phyloP scores from a whole-genome alignment of 1,140 invertebrate species.

The Drosophila pectinifera region DNA sequence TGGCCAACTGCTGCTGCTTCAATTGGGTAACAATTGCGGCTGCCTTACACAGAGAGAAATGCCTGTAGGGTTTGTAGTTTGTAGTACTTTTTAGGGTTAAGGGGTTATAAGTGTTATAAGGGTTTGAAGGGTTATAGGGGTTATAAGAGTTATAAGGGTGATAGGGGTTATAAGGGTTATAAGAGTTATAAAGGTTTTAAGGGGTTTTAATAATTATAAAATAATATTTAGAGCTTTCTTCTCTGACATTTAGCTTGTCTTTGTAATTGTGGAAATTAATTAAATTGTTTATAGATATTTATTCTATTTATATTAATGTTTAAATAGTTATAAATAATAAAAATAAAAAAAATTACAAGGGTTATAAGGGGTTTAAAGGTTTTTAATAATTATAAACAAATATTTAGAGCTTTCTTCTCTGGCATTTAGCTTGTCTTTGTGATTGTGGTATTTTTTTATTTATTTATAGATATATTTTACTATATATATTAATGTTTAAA shows the following conservation, averaged over 20 bases:
- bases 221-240: background rate
- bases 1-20: slow-evolving; percentile 14
- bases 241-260: background rate
- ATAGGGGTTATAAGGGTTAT: too few species aligned
- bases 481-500: background rate
- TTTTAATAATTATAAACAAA: background rate
- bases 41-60: background rate
- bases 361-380: too few species aligned
- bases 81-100: too few species aligned
- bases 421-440: background rate
- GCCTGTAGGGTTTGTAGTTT: too few species aligned
- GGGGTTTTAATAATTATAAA: background rate
- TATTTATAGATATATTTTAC: background rate
- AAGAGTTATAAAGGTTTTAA: too few species aligned
- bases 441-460: background rate
- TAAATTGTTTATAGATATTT: background rate
- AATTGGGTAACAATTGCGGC: too few species aligned
- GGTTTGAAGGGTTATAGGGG: too few species aligned
- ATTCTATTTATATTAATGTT: background rate
- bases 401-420: background rate
- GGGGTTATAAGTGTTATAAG: too few species aligned
- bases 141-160: too few species aligned
- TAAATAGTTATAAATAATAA: background rate
- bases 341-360: too few species aligned
- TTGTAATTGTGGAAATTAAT: background rate